Evolutionary conservation across 2,888 invertebrate species (phyloP).

Genomic region (Mimas tiliae): DNA sequence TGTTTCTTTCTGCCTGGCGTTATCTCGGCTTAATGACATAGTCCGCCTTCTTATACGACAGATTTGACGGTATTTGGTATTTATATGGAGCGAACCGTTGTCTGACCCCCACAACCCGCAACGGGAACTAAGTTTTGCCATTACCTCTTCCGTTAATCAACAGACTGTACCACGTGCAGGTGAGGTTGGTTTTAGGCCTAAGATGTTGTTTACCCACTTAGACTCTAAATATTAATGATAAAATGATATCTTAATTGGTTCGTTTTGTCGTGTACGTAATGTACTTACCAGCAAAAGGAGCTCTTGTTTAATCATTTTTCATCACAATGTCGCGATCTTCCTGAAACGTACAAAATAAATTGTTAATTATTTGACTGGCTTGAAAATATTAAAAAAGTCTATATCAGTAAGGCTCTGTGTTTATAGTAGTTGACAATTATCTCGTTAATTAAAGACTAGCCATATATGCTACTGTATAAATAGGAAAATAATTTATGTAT

Average conservation of each 20-base stretch:
- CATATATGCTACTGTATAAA: conserved; percentile 36
- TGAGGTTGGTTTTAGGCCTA: too few relatives aligned
- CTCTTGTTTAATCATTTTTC: conserved; percentile 77
- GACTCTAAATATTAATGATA: too few relatives aligned
- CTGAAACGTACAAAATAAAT: conserved; percentile 49
- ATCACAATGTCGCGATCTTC: conserved; percentile 56
- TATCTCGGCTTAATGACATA: too few relatives aligned
- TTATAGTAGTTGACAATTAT: not conserved
- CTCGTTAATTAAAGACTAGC: conserved; percentile 14
- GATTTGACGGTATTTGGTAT: too few relatives aligned
- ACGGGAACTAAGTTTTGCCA: too few relatives aligned
- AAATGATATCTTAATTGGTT: not conserved
- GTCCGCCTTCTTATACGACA: too few relatives aligned
- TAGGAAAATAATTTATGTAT: conserved; percentile 39
- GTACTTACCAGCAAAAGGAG: conserved; percentile 73
- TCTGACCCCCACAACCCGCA: too few relatives aligned
- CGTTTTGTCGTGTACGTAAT: not conserved
- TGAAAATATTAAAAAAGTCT: not conserved
- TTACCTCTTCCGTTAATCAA: too few relatives aligned
- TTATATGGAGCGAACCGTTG: too few relatives aligned
- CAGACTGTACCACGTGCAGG: too few relatives aligned
- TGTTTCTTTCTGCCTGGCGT: too few relatives aligned
- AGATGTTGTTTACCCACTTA: too few relatives aligned
- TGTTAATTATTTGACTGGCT: not conserved
- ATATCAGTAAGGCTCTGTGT: not conserved